Percentiles rank a stretch among this genome's conserved stretches.
These are phyloP conservation scores for Steromphala cineraria DNA, from an alignment of 2,888 invertebrate genomes.

Conservation along the genomic window DNA sequence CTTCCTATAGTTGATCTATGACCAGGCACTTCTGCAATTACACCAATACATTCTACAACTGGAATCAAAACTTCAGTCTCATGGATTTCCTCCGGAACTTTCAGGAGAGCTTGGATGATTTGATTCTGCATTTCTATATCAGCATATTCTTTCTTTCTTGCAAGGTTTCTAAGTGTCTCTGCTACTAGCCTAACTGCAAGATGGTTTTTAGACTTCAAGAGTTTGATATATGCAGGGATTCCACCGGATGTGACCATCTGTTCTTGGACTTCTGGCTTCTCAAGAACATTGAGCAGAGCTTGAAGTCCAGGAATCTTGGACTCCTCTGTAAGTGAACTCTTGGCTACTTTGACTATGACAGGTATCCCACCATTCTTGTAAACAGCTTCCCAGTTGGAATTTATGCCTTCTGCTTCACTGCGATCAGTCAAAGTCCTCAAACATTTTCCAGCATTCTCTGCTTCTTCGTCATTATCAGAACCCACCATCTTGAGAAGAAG, in stretches of 20 bases:
- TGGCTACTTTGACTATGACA: constrained; percentile 67
- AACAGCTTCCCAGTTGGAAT: constrained; percentile 65
- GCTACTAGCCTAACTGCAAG: constrained; percentile 63
- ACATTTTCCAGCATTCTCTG: constrained; percentile 65
- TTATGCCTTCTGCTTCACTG: constrained; percentile 37
- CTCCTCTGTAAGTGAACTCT: constrained; percentile 57
- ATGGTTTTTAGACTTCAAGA: constrained; percentile 60
- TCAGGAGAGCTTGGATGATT: constrained; percentile 66
- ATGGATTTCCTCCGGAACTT: constrained; percentile 54
- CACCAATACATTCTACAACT: constrained; percentile 64
- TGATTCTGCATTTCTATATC: constrained; percentile 63
- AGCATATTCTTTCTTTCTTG: constrained; percentile 57
- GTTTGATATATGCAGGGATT: constrained; percentile 59
- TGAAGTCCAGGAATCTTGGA: constrained; percentile 67
- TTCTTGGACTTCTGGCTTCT: constrained; percentile 60
- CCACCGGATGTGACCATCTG: constrained; percentile 65
- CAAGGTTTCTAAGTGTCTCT: constrained; percentile 61
- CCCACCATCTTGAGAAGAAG: constrained; percentile 64
- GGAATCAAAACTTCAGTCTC: constrained; percentile 67
- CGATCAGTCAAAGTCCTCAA: constrained; percentile 58
- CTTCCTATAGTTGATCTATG: constrained; percentile 61
- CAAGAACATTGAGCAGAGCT: constrained; percentile 65
- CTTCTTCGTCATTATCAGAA: constrained; percentile 69
- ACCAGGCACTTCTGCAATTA: constrained; percentile 59
- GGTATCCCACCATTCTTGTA: constrained; percentile 66